Evolutionary conservation across 1,140 invertebrate genomes (phyloP).

Genomic region (Ips nitidus): DNA sequence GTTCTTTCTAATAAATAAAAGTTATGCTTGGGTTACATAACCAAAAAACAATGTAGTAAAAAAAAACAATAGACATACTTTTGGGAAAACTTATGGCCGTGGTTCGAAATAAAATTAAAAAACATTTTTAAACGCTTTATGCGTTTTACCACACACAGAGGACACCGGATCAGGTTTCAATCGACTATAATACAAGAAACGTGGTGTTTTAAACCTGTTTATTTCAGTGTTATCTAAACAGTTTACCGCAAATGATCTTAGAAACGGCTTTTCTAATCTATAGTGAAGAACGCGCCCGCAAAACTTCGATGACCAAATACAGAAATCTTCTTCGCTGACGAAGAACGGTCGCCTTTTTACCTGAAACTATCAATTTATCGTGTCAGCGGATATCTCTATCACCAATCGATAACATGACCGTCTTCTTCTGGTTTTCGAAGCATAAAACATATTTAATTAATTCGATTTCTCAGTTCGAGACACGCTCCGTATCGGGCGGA

Average conservation of each 20-base stretch:
- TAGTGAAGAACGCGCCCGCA: too few relatives aligned
- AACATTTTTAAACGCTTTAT: slow-evolving; percentile 5
- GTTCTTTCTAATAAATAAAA: background rate
- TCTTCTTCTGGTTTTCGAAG: slow-evolving; percentile 6
- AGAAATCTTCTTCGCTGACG: too few relatives aligned
- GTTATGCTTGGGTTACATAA: background rate
- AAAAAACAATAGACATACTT: background rate
- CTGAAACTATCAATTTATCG: slow-evolving; percentile 20
- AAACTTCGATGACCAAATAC: background rate
- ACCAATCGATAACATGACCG: slow-evolving; percentile 16
- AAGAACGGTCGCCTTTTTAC: background rate
- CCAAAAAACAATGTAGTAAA: background rate
- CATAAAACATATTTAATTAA: slow-evolving; percentile 23
- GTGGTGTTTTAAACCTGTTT: background rate
- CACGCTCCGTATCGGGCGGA: slow-evolving; percentile 18
- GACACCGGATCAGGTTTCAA: background rate
- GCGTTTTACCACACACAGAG: background rate
- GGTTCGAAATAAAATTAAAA: background rate
- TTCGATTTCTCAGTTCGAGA: slow-evolving; percentile 13
- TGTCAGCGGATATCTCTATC: slow-evolving; percentile 18
- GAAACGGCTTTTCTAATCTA: background rate
- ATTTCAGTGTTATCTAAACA: background rate
- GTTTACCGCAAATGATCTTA: background rate
- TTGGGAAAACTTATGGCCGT: background rate
- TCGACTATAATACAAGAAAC: background rate